Percentiles rank a stretch among this genome's conserved stretches.
phyloP scores from a whole-genome alignment of 1,140 invertebrate genomes.

The Pseudomyrmex pallidus region DNA sequence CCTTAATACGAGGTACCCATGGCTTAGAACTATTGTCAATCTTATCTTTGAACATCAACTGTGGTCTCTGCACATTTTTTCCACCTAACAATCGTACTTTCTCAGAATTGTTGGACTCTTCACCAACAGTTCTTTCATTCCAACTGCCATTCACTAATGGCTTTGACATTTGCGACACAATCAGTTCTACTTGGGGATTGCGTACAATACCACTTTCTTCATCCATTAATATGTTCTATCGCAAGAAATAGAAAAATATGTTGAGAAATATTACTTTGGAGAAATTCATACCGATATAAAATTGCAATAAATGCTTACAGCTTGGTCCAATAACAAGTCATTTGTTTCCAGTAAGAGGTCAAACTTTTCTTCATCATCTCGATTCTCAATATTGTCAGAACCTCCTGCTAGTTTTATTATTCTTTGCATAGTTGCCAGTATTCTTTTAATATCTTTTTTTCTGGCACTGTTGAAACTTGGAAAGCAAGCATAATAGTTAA shows the following conservation, averaged over 20 bases:
- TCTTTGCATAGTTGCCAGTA: slow-evolving; percentile 86
- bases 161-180: slow-evolving; percentile 74
- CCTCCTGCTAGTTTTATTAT: slow-evolving; percentile 87
- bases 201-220: slow-evolving; percentile 89
- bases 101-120: slow-evolving; percentile 48
- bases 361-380: slow-evolving; percentile 89
- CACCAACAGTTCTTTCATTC: slow-evolving; percentile 82
- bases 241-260: slow-evolving; percentile 42
- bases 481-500: slow-evolving; percentile 89
- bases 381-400: slow-evolving; percentile 86
- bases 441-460: slow-evolving; percentile 86
- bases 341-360: slow-evolving; percentile 91
- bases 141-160: slow-evolving; percentile 84
- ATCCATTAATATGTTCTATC: slow-evolving; percentile 88
- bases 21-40: slow-evolving; percentile 92
- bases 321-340: slow-evolving; percentile 92
- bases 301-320: slow-evolving; percentile 85
- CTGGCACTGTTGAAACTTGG: slow-evolving; percentile 88
- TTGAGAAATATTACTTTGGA: not conserved
- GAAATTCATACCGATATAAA: not conserved
- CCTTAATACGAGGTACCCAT: slow-evolving; percentile 93
- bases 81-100: slow-evolving; percentile 89
- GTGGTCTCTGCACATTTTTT: slow-evolving; percentile 92
- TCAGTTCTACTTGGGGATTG: slow-evolving; percentile 82
- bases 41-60: slow-evolving; percentile 93